phyloP scores from a whole-genome alignment of 2,888 invertebrate genomes.

The Priocnemis perturbator region DNA sequence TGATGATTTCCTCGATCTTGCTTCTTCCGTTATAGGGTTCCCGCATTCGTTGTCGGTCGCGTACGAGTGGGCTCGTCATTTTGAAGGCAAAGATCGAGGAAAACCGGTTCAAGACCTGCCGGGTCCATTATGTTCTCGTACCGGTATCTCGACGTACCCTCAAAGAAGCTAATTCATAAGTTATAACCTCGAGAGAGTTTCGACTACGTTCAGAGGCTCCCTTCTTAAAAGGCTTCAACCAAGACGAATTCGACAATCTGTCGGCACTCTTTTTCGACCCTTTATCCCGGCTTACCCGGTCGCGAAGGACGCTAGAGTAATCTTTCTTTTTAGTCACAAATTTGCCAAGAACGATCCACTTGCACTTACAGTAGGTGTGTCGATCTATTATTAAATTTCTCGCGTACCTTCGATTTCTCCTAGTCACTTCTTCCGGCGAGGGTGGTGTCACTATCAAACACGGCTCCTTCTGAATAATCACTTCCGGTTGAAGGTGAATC shows the following conservation, averaged over 20 bases:
- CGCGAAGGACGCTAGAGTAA: too few species aligned
- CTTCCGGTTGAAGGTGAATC: slow-evolving; percentile 64
- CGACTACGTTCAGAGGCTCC: slow-evolving; percentile 7
- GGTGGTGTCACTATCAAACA: slow-evolving; percentile 62
- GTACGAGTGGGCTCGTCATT: slow-evolving; percentile 38
- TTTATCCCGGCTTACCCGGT: too few species aligned
- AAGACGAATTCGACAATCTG: background rate
- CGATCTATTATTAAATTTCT: background rate
- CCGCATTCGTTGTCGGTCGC: slow-evolving; percentile 18
- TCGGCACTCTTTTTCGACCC: too few species aligned
- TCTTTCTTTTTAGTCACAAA: too few species aligned
- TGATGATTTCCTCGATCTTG: slow-evolving; percentile 31
- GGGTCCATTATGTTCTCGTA: slow-evolving; percentile 46
- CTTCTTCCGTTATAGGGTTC: slow-evolving; percentile 34
- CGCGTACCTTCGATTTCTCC: slow-evolving; percentile 37
- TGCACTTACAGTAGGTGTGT: too few species aligned
- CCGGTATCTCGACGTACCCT: slow-evolving; percentile 34
- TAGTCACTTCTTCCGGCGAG: slow-evolving; percentile 49
- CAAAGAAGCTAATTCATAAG: slow-evolving; percentile 49
- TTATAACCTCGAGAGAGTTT: slow-evolving; percentile 29
- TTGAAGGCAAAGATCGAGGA: slow-evolving; percentile 52
- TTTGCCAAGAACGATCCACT: too few species aligned
- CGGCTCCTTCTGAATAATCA: slow-evolving; percentile 60
- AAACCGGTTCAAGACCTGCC: slow-evolving; percentile 55
- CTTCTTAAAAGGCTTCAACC: slow-evolving; percentile 5